phyloP scores from a whole-genome alignment of 1,140 invertebrate genomes.

The Hypsibius dujardini region DNA sequence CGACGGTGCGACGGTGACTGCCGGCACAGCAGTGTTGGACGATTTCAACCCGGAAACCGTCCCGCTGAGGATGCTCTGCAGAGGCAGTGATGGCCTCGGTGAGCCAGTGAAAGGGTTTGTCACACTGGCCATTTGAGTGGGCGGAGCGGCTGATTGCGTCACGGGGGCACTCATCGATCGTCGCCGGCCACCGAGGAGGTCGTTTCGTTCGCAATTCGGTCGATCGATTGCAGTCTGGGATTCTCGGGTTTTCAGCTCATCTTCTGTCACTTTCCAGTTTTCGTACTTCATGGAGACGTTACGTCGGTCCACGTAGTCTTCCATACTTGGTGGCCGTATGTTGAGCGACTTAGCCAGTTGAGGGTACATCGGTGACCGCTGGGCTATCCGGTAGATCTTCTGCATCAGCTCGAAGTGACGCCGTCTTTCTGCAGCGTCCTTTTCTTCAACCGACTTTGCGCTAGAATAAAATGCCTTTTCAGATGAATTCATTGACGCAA shows the following conservation, averaged over 20 bases:
- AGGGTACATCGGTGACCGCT: background rate
- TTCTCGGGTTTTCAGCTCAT: background rate
- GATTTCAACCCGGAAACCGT: no score
- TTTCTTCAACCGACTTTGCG: conserved; percentile 3
- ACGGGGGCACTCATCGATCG: no score
- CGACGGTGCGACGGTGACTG: no score
- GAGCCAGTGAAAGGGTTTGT: no score
- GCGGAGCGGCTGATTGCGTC: no score
- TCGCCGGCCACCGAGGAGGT: no score
- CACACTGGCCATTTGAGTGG: no score
- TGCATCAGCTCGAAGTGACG: conserved; percentile 9
- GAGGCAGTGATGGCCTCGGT: no score
- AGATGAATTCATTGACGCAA: no score
- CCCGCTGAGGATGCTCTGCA: no score
- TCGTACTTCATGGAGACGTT: conserved; percentile 1
- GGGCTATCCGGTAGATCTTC: background rate
- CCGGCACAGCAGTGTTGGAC: no score
- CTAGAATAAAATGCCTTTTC: background rate
- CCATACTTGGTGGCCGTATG: background rate
- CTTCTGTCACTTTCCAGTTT: conserved; percentile 5
- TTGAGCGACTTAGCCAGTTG: background rate
- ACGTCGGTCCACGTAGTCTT: background rate
- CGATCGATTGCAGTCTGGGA: background rate
- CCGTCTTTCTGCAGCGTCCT: background rate
- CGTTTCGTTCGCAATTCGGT: background rate